Conservation (phyloP, 2,888 invertebrate genomes). For the Choreutis nemorana region DNA sequence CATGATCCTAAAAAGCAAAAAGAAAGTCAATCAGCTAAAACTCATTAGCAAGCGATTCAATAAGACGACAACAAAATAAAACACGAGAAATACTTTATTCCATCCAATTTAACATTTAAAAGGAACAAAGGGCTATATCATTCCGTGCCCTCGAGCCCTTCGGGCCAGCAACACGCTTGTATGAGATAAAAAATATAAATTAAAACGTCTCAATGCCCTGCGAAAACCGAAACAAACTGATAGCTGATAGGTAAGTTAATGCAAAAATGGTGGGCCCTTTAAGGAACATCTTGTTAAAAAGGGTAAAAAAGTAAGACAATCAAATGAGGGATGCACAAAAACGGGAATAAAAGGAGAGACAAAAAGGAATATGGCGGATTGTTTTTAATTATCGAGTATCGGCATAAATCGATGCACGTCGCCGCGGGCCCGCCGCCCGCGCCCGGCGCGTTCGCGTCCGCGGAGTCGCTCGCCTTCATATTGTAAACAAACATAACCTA, state of each 20-base stretch:
- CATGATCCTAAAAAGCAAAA: slow-evolving; percentile 7
- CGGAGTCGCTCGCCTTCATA: slow-evolving; percentile 19
- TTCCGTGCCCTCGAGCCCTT: slow-evolving; percentile 3
- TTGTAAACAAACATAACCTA: too few species aligned
- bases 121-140: slow-evolving; percentile 13
- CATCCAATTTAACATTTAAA: slow-evolving; percentile 11
- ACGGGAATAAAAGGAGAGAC: slow-evolving; percentile 54
- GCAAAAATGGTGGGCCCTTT: slow-evolving; percentile 35
- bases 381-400: slow-evolving; percentile 68
- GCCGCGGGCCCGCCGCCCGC: slow-evolving; percentile 48
- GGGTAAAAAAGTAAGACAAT: slow-evolving; percentile 51
- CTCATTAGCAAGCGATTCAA: not conserved
- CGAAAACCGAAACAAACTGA: slow-evolving; percentile 31
- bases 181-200: slow-evolving; percentile 49
- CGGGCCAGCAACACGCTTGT: slow-evolving; percentile 12
- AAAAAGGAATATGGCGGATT: slow-evolving; percentile 65
- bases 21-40: slow-evolving; percentile 11
- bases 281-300: slow-evolving; percentile 32
- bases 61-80: not conserved
- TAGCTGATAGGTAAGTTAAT: slow-evolving; percentile 42
- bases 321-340: slow-evolving; percentile 64
- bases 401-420: slow-evolving; percentile 64
- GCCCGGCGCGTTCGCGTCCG: slow-evolving; percentile 22
- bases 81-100: slow-evolving; percentile 1
- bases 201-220: slow-evolving; percentile 47